Base-by-base conservation (phyloP, 2,797 vertebrate species). In the Nyctalus aviator region DNA sequence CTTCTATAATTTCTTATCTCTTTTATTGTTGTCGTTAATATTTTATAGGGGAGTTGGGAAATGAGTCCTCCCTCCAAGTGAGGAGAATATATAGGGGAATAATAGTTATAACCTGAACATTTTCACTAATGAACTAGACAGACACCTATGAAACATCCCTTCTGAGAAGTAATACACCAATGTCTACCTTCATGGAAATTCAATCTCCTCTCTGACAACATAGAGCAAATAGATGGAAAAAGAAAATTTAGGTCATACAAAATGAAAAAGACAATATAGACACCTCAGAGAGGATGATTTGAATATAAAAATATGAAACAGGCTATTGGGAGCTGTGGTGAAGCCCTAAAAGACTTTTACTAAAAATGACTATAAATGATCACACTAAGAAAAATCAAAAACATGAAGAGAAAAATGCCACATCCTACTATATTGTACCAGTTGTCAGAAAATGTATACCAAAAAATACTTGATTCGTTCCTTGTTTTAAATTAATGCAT, bases 251-350 rank as follows among this genome's bases (percentile, higher is more conserved):
- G 46, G 64, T 75, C 71, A 69, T 84, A 8, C 3, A 71, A 88
- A 85, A 92, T 48, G 17, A 93, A 88, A 73, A 90, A 82, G 25
- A 76, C 11, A 78, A 64, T 20, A 88, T 10, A 88, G 23, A 2
- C 18, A 68, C 59, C 23, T 87, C 81, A 68, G 79, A 81, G 48
- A 87, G 27, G 25, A 84, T 57, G 41, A 82, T 46, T 37, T 75
- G 13, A 94, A 87, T 72, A 81, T 35, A 76, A 91, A 86, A 69
- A 35, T 53, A 64, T 53, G 15, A 94, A 94, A 94, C 3, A 71
- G 37, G 1, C 3, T n/a, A 10, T 77, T 46, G 44, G 12, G 57
- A 77, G 93, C 77, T 79, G 21, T 44, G 11, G 11, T 14, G 13
- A 96, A 87, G 11, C 2, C 20, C 35, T 77, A 35, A 83, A 72